Conservation (phyloP, 2,797 vertebrate genomes). For the Rallus crepitans region DNA sequence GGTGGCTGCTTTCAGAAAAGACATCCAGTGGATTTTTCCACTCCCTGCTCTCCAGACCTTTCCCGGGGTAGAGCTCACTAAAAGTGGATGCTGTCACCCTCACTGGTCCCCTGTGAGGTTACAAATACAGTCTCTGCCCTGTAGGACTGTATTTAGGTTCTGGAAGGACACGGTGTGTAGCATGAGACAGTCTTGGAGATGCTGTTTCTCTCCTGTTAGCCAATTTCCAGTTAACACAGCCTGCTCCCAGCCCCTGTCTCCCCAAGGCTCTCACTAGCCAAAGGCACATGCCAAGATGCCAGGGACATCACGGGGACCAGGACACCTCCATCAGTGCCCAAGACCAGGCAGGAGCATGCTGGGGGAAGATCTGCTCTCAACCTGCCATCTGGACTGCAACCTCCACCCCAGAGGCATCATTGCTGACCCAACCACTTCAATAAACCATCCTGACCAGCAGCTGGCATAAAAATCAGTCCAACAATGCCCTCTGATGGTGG, state of each 20-base stretch:
- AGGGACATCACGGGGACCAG: background rate
- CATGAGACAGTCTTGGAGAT: background rate
- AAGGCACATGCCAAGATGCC: accelerated
- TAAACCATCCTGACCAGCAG: background rate
- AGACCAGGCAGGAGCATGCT: background rate
- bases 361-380: background rate
- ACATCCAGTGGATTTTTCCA: conserved; percentile 16
- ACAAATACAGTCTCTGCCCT: background rate
- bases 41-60: background rate
- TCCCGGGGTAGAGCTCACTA: background rate
- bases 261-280: background rate
- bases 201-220: background rate
- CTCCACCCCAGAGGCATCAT: accelerated
- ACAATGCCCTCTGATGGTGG: conserved; percentile 58
- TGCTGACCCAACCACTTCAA: accelerated
- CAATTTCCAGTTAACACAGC: background rate
- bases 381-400: background rate
- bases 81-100: background rate
- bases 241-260: background rate
- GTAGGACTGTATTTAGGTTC: background rate
- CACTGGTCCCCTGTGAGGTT: background rate
- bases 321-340: background rate
- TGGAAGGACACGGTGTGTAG: background rate
- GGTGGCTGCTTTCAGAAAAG: background rate
- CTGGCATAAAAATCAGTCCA: background rate